phyloP scores from a whole-genome alignment of 2,797 vertebrate species.

The Podargus strigoides region DNA sequence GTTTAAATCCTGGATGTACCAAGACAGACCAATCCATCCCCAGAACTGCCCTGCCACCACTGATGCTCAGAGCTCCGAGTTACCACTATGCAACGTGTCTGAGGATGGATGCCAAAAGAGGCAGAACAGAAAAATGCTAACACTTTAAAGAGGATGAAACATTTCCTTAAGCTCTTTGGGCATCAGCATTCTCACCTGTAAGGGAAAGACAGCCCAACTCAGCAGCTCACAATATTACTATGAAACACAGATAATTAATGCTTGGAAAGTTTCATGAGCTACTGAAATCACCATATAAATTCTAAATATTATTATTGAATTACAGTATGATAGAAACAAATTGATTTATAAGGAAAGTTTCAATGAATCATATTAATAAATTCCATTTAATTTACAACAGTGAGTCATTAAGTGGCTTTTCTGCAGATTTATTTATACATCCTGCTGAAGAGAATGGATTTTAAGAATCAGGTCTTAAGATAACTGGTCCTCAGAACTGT shows the following conservation, averaged over 20 bases:
- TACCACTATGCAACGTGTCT: neutral
- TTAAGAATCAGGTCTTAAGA: neutral
- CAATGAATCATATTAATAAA: conserved; percentile 42
- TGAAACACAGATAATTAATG: neutral
- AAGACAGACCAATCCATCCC: neutral
- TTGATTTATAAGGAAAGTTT: conserved; percentile 46
- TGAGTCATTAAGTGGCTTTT: conserved; percentile 44
- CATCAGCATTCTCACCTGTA: neutral
- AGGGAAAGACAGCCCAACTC: neutral
- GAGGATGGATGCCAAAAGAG: neutral
- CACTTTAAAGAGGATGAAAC: neutral
- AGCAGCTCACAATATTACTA: neutral
- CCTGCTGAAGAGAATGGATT: neutral
- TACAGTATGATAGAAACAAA: conserved; percentile 40
- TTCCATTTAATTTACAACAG: conserved; percentile 46
- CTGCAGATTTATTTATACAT: conserved; percentile 43
- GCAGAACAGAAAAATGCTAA: neutral
- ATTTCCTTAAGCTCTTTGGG: neutral
- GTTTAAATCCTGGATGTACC: neutral
- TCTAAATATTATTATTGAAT: conserved; percentile 36
- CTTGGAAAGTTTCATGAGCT: neutral
- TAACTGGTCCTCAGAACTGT: neutral
- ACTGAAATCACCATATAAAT: conserved; percentile 1
- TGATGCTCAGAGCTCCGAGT: neutral
- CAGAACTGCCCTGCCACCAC: neutral